phyloP scores from a whole-genome alignment of 1,140 invertebrate species.

The Subanguina moxae region DNA sequence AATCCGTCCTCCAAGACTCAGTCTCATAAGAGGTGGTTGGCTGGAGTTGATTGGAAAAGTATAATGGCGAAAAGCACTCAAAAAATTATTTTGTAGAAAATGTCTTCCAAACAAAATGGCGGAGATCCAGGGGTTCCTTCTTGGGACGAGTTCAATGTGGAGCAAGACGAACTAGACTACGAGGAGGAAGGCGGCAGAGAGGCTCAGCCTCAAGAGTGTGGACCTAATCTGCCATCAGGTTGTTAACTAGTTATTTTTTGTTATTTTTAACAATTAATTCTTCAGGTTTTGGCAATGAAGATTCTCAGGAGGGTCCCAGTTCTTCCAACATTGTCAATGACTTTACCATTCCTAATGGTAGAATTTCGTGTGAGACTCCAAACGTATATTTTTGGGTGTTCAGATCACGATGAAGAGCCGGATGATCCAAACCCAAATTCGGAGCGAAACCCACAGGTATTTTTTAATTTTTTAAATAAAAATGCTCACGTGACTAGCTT shows the following conservation, averaged over 20 bases:
- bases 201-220: slow-evolving; percentile 21
- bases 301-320: slow-evolving; percentile 16
- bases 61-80: too few relatives aligned
- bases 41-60: too few relatives aligned
- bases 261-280: too few relatives aligned
- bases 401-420: slow-evolving; percentile 23
- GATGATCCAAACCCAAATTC: slow-evolving; percentile 13
- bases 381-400: background rate
- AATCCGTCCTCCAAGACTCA: too few relatives aligned
- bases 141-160: slow-evolving; percentile 34
- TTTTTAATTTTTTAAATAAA: too few relatives aligned
- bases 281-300: slow-evolving; percentile 20
- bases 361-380: background rate
- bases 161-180: slow-evolving; percentile 16
- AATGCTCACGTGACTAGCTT: too few relatives aligned
- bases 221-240: slow-evolving; percentile 32
- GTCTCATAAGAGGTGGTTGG: too few relatives aligned
- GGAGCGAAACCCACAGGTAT: too few relatives aligned
- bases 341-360: slow-evolving; percentile 28
- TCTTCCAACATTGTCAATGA: slow-evolving; percentile 15
- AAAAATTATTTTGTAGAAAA: background rate
- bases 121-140: slow-evolving; percentile 17
- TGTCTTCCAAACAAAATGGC: background rate
- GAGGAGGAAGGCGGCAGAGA: background rate
- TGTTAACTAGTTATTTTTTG: too few relatives aligned